Evolutionary conservation across 2,888 invertebrate genomes (phyloP).

Genomic region (Syrphus vitripennis): DNA sequence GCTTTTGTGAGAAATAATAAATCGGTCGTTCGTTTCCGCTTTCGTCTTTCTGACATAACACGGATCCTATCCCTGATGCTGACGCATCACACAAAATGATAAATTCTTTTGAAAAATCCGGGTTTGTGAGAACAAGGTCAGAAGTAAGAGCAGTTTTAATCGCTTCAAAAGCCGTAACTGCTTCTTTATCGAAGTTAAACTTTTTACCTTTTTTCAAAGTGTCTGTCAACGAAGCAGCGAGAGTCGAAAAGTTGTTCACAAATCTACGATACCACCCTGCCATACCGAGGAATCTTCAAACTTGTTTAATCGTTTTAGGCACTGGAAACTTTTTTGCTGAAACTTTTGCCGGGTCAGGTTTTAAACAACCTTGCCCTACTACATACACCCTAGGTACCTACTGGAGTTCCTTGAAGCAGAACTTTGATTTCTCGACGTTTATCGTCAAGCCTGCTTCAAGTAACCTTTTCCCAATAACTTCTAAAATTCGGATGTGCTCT

Average conservation of each 20-base stretch:
- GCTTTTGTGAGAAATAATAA: not conserved
- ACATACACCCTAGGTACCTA: constrained; percentile 42
- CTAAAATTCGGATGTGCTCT: not conserved
- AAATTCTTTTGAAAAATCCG: constrained; percentile 42
- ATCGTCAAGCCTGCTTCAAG: constrained; percentile 20
- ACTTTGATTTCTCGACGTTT: constrained; percentile 17
- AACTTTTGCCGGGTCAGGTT: constrained; percentile 39
- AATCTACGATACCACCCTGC: constrained; percentile 1
- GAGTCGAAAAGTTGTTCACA: not conserved
- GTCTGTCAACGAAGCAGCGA: constrained; percentile 56
- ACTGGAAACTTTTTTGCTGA: not conserved
- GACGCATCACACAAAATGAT: constrained; percentile 42
- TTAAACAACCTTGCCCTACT: constrained; percentile 37
- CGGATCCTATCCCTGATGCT: constrained; percentile 39
- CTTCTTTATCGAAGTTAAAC: not conserved
- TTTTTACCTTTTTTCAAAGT: not conserved
- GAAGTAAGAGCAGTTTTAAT: not conserved
- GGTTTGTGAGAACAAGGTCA: not conserved
- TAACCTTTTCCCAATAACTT: too few relatives aligned
- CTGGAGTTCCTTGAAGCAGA: not conserved
- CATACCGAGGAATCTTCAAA: constrained; percentile 4
- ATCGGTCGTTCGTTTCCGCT: constrained; percentile 35
- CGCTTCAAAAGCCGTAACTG: not conserved
- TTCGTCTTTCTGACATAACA: constrained; percentile 32
- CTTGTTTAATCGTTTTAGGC: constrained; percentile 10